A percentile compares a stretch with the other conserved stretches of the same genome.
phyloP scores from a whole-genome alignment of 2,797 vertebrate genomes.

The Gambusia yucatana region DNA sequence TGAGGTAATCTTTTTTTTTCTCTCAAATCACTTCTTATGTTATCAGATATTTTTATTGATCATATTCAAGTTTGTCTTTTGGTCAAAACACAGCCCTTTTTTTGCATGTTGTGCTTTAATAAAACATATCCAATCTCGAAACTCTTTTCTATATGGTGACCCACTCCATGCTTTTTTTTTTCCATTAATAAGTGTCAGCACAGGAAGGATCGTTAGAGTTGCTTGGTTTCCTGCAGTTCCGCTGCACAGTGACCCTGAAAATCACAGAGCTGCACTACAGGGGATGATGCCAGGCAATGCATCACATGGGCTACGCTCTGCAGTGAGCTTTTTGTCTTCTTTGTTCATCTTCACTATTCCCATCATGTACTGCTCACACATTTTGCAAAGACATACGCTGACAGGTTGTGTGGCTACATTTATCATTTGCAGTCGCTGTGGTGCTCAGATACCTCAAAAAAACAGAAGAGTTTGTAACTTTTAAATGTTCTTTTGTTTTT shows the following conservation, averaged over 20 bases:
- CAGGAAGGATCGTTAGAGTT: conserved; percentile 44
- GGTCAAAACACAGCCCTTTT: conserved; percentile 11
- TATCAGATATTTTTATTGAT: not conserved
- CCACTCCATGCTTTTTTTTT: conserved; percentile 15
- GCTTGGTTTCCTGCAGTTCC: conserved; percentile 45
- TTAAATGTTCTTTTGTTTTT: not conserved
- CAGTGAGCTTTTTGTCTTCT: conserved; percentile 30
- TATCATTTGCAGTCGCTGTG: conserved; percentile 5
- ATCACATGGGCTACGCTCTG: conserved; percentile 61
- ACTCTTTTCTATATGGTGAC: not conserved
- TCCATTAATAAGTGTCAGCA: conserved; percentile 47
- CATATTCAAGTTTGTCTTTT: conserved; percentile 28
- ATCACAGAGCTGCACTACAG: conserved; percentile 60
- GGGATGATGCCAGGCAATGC: conserved; percentile 54
- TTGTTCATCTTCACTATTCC: conserved; percentile 20
- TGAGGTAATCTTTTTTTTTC: conserved; percentile 53
- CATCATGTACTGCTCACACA: conserved; percentile 36
- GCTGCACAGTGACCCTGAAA: conserved; percentile 55
- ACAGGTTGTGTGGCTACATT: conserved; percentile 22
- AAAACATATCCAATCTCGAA: not conserved
- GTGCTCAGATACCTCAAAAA: not conserved
- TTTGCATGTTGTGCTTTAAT: conserved; percentile 25
- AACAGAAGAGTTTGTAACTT: conserved; percentile 1
- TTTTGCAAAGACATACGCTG: conserved; percentile 22
- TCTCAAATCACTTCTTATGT: not conserved